Evolutionary conservation across 2,797 vertebrate genomes (phyloP), one percentile per base, ranked within the genome.

Genomic region (Gambelia wislizenii): DNA sequence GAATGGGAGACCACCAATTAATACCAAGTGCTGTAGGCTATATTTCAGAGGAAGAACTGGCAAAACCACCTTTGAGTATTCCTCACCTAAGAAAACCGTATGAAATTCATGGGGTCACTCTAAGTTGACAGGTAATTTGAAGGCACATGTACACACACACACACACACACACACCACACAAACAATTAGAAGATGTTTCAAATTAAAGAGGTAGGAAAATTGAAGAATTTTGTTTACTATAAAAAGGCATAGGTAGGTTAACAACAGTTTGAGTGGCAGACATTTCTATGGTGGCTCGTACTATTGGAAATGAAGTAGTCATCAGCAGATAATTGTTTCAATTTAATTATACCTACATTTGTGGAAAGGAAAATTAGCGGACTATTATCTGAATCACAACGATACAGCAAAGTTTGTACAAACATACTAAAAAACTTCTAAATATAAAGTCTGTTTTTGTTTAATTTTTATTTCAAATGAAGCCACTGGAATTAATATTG

Each of bases 251-350:
- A 92, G 87, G 87, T 27, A 91, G 89, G 56, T 77, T 81, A 91
- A 87, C 6, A 92, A 75, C 44, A 83, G 80, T 27, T 78, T 93
- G 77, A 93, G 20, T 88, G 87, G 91, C 84, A 94, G 89, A 89
- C n/a, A 91, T 94, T 94, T 93, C 64, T 89, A 10, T 67, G 64
- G 27, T 33, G 64, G 2, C 64, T 30, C 70, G 52, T n/a, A 30
- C 80, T 91, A 83, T 22, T 93, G 70, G 74, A 93, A 94, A 93
- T 88, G 1, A 93, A 93, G 76, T 56, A 86, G 44, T 91, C 64
- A 88, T 90, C 80, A 92, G 83, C 79, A 77, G 90, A 93, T 91
- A 36, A 91, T 59, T 89, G 67, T 88, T 94, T 92, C 86, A 91
- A 87, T 6, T 90, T 42, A 87, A 82, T 93, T 94, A 92, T 81